Evolutionary conservation across 2,113 vertebrate species (phyloP).

Genomic region (Aldabrachelys gigantea): DNA sequence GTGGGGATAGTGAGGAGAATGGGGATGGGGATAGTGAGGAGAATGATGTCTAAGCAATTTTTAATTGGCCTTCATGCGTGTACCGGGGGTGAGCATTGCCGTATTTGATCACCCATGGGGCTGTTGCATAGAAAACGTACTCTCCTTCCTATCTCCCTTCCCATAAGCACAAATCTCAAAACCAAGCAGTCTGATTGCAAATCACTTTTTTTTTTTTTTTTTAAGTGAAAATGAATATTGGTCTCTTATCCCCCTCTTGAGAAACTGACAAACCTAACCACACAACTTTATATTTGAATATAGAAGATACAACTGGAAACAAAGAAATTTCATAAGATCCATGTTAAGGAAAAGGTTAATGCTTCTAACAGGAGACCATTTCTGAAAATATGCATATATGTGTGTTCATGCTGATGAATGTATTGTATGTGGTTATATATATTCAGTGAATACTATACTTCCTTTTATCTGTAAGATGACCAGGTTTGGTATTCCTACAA

Average conservation of each 20-base stretch:
- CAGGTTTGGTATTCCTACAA: fast-evolving
- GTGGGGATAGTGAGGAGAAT: neutral
- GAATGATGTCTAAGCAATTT: neutral
- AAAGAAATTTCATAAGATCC: neutral
- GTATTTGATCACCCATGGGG: neutral
- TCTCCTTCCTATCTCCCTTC: neutral
- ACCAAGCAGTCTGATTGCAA: neutral
- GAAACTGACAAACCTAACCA: neutral
- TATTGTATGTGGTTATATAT: neutral
- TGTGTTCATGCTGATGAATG: neutral
- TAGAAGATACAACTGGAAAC: neutral
- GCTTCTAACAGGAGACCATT: neutral
- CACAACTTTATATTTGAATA: neutral
- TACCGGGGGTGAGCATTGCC: neutral
- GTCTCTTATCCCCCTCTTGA: neutral
- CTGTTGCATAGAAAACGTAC: neutral
- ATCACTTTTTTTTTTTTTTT: neutral
- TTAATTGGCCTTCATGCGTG: neutral
- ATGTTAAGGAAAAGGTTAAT: neutral
- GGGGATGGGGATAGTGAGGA: neutral
- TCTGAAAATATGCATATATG: neutral
- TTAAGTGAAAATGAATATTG: neutral
- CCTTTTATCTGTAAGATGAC: neutral
- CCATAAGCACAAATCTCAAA: neutral
- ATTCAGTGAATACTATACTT: neutral